A percentile compares a stretch with the other conserved stretches of the same genome.
These are phyloP conservation scores for Dione juno DNA, from an alignment of 2,888 invertebrate genomes.

Conservation along the genomic window DNA sequence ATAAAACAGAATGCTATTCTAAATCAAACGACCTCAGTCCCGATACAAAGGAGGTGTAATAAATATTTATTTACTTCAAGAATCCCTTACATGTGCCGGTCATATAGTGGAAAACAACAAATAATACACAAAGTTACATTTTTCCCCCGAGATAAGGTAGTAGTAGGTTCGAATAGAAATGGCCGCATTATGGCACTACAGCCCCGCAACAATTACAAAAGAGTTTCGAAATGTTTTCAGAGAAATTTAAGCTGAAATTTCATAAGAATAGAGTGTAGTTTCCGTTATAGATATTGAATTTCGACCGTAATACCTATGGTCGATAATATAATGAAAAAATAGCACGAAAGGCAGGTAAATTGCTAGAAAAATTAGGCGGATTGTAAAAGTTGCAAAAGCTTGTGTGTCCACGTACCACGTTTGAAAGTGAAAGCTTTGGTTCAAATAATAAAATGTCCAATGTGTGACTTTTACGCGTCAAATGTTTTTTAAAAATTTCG, in stretches of 20 bases:
- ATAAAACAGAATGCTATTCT: not conserved
- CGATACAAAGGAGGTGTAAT: not conserved
- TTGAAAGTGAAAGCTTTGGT: not conserved
- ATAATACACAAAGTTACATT: conserved; percentile 44
- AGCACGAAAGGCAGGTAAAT: conserved; percentile 25
- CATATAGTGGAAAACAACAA: conserved; percentile 44
- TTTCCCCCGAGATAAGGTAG: conserved; percentile 38
- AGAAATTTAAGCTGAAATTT: conserved; percentile 19
- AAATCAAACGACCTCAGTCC: not conserved
- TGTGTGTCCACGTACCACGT: conserved; percentile 4
- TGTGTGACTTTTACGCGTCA: not conserved
- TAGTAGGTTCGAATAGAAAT: conserved; percentile 41
- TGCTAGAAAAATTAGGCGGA: conserved; percentile 26
- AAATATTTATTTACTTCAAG: conserved; percentile 40
- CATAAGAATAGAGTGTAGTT: conserved; percentile 5
- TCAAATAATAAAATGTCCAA: conserved; percentile 7
- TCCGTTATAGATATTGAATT: conserved; percentile 14
- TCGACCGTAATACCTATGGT: conserved; percentile 26
- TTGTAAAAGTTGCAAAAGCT: conserved; percentile 1
- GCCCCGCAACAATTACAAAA: conserved; percentile 40
- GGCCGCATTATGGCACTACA: conserved; percentile 40
- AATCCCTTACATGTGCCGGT: conserved; percentile 40
- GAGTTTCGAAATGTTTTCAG: conserved; percentile 17
- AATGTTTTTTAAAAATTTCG: not conserved
- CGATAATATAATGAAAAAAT: conserved; percentile 28